Conservation (phyloP, 2,113 vertebrate genomes). For the Daphoenositta chrysoptera region DNA sequence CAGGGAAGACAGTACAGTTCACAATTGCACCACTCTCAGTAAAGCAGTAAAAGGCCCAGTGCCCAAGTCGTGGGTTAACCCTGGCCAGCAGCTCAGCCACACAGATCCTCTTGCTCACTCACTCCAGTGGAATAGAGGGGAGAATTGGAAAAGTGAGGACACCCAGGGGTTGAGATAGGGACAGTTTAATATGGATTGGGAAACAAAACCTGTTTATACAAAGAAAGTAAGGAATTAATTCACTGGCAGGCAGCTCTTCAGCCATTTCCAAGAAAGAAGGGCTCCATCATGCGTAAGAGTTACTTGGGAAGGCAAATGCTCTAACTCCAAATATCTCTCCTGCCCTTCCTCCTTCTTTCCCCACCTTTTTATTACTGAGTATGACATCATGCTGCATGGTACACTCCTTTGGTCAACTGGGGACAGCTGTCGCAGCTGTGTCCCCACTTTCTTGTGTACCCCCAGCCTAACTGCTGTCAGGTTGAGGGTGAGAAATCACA, state of each 20-base stretch:
- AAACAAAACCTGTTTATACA: not conserved
- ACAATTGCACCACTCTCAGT: not conserved
- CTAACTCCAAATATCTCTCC: not conserved
- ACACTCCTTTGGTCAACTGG: not conserved
- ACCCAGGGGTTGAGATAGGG: rapidly evolving
- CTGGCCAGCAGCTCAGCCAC: not conserved
- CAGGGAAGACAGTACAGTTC: not conserved
- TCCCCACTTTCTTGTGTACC: not conserved
- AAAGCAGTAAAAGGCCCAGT: not conserved
- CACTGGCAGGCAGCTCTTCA: not conserved
- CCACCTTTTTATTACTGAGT: not conserved
- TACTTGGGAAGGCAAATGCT: not conserved
- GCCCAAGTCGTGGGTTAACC: not conserved
- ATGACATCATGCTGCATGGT: rapidly evolving
- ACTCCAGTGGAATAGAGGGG: not conserved
- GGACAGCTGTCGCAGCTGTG: not conserved
- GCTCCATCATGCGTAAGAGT: not conserved
- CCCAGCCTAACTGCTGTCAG: not conserved
- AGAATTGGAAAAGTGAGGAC: not conserved
- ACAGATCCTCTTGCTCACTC: not conserved
- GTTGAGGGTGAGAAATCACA: not conserved
- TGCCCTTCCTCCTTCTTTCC: not conserved
- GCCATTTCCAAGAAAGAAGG: not conserved
- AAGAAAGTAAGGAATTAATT: not conserved
- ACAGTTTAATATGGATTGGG: not conserved